A percentile compares a stretch with the other conserved stretches of the same genome.
Evolutionary conservation across 2,113 vertebrate species (phyloP).

Genomic region (Mixornis gularis): DNA sequence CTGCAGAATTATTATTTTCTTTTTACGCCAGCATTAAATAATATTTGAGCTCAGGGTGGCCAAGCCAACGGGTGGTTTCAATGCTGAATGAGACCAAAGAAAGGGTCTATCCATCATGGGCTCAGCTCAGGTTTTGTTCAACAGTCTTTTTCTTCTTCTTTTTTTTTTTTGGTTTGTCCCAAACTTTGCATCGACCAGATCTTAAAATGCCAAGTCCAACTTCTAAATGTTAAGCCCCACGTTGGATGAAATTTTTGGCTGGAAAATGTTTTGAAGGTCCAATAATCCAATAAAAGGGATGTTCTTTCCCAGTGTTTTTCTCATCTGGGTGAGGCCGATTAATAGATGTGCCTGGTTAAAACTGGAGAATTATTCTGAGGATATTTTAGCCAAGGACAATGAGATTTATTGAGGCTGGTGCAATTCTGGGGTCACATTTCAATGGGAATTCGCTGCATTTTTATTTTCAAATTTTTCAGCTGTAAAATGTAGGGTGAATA

Average conservation of each 20-base stretch:
- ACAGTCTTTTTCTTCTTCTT: background rate
- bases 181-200: background rate
- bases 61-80: constrained; percentile 38
- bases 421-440: background rate
- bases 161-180: background rate
- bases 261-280: background rate
- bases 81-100: constrained; percentile 32
- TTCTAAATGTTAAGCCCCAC: background rate
- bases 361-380: background rate
- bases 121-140: background rate
- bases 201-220: background rate
- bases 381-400: background rate
- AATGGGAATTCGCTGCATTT: background rate
- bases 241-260: background rate
- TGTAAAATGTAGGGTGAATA: background rate
- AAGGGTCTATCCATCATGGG: constrained; percentile 22
- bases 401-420: background rate
- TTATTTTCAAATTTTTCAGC: background rate
- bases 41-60: constrained; percentile 48
- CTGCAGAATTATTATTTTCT: constrained; percentile 64
- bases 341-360: background rate
- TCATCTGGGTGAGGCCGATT: background rate
- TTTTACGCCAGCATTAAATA: constrained; percentile 63
- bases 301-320: constrained; percentile 9
- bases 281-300: background rate